A percentile compares a stretch with the other conserved stretches of the same genome.
Evolutionary conservation across 2,113 vertebrate genomes (phyloP).

Genomic region (Anthoscopus minutus): DNA sequence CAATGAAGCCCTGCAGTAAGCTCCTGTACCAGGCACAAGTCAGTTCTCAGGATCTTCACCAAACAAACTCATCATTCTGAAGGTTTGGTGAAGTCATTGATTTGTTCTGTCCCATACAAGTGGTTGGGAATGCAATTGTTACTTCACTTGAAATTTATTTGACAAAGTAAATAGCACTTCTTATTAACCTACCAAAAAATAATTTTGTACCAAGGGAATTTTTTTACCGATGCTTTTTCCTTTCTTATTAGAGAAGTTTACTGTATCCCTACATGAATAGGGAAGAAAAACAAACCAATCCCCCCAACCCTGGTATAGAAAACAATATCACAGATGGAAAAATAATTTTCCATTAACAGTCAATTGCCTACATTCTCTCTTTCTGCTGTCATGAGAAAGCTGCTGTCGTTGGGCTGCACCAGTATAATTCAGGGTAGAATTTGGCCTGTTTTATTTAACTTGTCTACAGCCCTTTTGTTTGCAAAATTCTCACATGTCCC

Average conservation of each 20-base stretch:
- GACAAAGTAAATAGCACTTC: not conserved
- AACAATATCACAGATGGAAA: constrained; percentile 27
- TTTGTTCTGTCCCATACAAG: not conserved
- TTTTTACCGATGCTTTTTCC: not conserved
- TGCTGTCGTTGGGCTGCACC: not conserved
- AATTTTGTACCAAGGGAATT: constrained; percentile 37
- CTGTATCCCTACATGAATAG: not conserved
- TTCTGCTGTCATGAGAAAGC: not conserved
- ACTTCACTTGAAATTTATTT: not conserved
- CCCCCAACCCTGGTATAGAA: not conserved
- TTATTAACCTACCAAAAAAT: constrained; percentile 44
- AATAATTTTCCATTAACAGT: constrained; percentile 22
- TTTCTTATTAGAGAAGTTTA: constrained; percentile 29
- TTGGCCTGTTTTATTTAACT: not conserved
- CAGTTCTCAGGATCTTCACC: not conserved
- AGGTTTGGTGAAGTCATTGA: not conserved
- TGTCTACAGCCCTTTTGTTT: not conserved
- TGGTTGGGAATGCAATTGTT: not conserved
- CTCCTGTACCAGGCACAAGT: not conserved
- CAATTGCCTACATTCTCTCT: not conserved
- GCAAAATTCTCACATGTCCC: not conserved
- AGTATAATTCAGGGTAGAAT: not conserved
- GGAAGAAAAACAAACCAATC: not conserved
- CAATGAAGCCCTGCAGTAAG: not conserved
- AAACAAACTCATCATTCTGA: not conserved